Conservation (phyloP, 2,888 invertebrate species). For the Lapara coniferarum region DNA sequence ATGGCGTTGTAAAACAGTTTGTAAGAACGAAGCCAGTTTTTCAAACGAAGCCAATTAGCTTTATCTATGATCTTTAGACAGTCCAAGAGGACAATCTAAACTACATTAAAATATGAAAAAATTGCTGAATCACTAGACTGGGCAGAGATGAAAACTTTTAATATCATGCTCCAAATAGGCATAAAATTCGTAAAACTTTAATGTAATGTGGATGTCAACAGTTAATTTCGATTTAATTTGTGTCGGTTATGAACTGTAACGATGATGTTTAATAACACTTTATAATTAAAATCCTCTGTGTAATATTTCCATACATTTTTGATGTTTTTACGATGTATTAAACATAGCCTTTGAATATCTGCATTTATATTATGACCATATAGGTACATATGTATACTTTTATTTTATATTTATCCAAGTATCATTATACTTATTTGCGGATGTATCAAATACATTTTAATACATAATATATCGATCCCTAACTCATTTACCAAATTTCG, state of each 20-base stretch:
- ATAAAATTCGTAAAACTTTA: neutral
- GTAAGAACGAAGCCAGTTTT: neutral
- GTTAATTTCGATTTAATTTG: neutral
- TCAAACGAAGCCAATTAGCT: slow-evolving; percentile 51
- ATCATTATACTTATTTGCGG: too few relatives aligned
- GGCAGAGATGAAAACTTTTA: neutral
- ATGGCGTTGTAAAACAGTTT: neutral
- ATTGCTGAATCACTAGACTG: slow-evolving; percentile 43
- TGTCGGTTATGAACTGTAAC: neutral
- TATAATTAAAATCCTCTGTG: too few relatives aligned
- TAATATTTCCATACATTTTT: too few relatives aligned
- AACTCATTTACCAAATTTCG: neutral
- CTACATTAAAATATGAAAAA: slow-evolving; percentile 50
- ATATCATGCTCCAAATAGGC: neutral
- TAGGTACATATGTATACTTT: neutral
- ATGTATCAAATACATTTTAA: too few relatives aligned
- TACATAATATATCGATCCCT: too few relatives aligned
- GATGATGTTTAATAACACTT: neutral
- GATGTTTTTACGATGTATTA: too few relatives aligned
- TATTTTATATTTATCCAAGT: neutral
- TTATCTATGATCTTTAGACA: slow-evolving; percentile 55
- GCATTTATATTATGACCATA: neutral
- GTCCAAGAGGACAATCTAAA: slow-evolving; percentile 47
- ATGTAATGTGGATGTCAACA: neutral
- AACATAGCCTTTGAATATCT: too few relatives aligned